A percentile compares a stretch with the other conserved stretches of the same genome.
These are phyloP conservation scores for Phania funesta DNA, from an alignment of 2,888 invertebrate species.

Conservation along the genomic window DNA sequence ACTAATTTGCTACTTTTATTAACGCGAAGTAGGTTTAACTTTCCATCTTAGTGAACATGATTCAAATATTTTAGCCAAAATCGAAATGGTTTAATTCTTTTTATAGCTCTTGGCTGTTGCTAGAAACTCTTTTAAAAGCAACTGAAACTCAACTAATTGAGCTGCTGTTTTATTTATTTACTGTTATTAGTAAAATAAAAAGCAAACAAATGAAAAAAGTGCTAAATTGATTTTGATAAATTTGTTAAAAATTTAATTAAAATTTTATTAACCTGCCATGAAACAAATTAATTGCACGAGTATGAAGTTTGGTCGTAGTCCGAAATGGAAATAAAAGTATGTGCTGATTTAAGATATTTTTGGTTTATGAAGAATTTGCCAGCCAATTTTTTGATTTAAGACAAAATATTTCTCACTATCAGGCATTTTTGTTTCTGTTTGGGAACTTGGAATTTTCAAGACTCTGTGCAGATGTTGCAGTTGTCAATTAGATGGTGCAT, in stretches of 20 bases:
- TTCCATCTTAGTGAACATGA: slow-evolving; percentile 38
- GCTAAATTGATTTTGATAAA: slow-evolving; percentile 10
- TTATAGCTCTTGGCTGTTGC: not conserved
- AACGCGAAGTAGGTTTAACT: slow-evolving; percentile 16
- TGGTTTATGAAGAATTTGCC: slow-evolving; percentile 4
- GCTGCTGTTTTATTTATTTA: not conserved
- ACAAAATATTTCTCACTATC: slow-evolving; percentile 3
- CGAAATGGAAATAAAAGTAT: not conserved
- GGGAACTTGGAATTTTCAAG: not conserved
- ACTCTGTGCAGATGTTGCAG: not conserved
- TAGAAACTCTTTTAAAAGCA: slow-evolving; percentile 2
- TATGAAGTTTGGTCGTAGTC: not conserved
- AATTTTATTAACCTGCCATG: slow-evolving; percentile 10
- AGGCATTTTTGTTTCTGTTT: not conserved
- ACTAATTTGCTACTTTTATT: slow-evolving; percentile 9
- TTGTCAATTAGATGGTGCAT: not conserved
- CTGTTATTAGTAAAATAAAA: not conserved
- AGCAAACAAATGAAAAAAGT: not conserved
- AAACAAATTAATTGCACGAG: slow-evolving; percentile 28
- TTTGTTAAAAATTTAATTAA: slow-evolving; percentile 43
- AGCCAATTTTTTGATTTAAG: not conserved
- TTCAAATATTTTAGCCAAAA: slow-evolving; percentile 35
- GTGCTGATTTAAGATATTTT: not conserved
- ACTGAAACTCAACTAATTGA: not conserved
- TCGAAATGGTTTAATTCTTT: not conserved